A percentile compares a stretch with the other conserved stretches of the same genome.
Evolutionary conservation across 2,888 invertebrate species (phyloP).

Genomic region (Andricus curvator): DNA sequence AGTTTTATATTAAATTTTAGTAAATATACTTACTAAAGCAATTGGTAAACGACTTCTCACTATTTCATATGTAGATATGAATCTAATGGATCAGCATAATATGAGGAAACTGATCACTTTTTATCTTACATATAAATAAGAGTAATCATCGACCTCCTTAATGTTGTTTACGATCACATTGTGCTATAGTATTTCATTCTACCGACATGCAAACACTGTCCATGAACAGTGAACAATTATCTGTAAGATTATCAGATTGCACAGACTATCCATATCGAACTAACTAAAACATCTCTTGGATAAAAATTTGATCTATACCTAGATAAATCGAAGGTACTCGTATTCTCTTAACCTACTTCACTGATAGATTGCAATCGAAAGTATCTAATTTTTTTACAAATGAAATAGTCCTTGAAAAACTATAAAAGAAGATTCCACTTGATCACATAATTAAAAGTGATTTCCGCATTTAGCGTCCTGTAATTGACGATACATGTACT

Average conservation of each 20-base stretch:
- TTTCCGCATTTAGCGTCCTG: slow-evolving; percentile 12
- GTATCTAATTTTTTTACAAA: no score
- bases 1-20: no score
- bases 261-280: slow-evolving; percentile 1
- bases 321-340: not conserved
- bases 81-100: slow-evolving; percentile 17
- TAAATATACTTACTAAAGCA: no score
- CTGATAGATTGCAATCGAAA: no score
- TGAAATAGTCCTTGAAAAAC: no score
- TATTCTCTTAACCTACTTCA: not conserved
- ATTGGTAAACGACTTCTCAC: no score
- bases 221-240: slow-evolving; percentile 19
- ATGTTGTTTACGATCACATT: slow-evolving; percentile 27
- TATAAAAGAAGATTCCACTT: no score
- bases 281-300: not conserved
- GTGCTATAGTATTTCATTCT: slow-evolving; percentile 29
- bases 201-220: slow-evolving; percentile 6
- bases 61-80: not conserved
- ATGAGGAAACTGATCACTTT: slow-evolving; percentile 32
- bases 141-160: slow-evolving; percentile 30
- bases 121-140: not conserved
- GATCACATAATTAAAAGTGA: not conserved
- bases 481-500: not conserved
- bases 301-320: not conserved
- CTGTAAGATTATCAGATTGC: slow-evolving; percentile 28